Base-by-base conservation (phyloP, 2,888 invertebrate species). In the Drosophila hamatofila region DNA sequence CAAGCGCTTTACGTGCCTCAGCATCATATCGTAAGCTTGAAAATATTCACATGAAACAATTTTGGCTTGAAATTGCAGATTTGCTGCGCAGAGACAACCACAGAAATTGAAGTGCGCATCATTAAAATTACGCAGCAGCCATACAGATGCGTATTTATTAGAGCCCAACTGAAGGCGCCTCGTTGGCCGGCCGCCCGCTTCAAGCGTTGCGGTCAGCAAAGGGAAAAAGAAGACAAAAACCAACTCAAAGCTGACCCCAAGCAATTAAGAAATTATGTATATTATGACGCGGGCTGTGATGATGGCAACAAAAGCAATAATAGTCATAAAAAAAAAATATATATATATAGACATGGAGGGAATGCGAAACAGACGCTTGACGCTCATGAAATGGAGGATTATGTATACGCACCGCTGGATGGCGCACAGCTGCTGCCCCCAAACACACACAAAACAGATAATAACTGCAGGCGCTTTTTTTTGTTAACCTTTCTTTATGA, bases 201-300 rank as follows among this genome's bases (percentile, higher is more conserved):
- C 21, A 48, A 35, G 48, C 42, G 41, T 23, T 25, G 33, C 35
- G 62, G 37, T 33, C 23, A 57, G 21, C 62, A 25, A 51, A 21
- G 35, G 37, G 7, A 18, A 23, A 5, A 18, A 8, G 41, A 46
- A 4, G 42, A 11, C 12, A 33, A 57, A 66, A 69, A 54, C 11
- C 51, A 67, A 65, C 51, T 52, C 49, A 25, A 33, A 66, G 78
- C 73, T 81, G 82, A 89, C 82, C 78, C 84, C 65, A 63, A 89
- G 88, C 82, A 86, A 89, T 89, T 89, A 86, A 84, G 84, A 87
- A 88, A 89, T 89, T 76, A 87, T 87, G 77, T 76, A 75, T 78
- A 77, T 81, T 86, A 75, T 79, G 75, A 72, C 71, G 84, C 81
- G 64, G 70, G 57, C 73, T 66, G 74, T 63, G 83, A 68, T 83